phyloP scores from a whole-genome alignment of 2,113 vertebrate genomes.

The Syngnathoides biaculeatus region DNA sequence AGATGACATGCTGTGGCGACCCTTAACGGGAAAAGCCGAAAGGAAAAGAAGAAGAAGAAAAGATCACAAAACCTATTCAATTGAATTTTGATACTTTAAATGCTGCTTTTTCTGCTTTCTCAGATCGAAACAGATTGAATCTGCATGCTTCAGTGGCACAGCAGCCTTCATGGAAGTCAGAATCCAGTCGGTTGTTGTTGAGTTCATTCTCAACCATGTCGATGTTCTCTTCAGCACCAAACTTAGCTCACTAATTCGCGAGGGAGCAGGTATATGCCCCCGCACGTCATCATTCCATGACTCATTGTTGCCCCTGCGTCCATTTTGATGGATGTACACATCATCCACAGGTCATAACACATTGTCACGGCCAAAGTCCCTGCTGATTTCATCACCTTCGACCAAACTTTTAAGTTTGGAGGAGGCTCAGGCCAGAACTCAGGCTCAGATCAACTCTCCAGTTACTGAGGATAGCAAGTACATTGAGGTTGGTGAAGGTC shows the following conservation, averaged over 20 bases:
- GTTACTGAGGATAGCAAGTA: conserved; percentile 93
- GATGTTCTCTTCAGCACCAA: conserved; percentile 96
- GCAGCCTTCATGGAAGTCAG: conserved; percentile 98
- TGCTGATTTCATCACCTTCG: conserved; percentile 92
- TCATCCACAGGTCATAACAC: conserved; percentile 80
- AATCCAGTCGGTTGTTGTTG: conserved; percentile 97
- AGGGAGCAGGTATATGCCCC: conserved; percentile 81
- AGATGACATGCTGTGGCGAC: too few relatives aligned
- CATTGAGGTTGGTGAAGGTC: conserved; percentile 96
- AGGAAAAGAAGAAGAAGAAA: too few relatives aligned
- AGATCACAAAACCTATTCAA: background rate
- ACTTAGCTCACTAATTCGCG: conserved; percentile 88
- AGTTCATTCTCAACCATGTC: conserved; percentile 95
- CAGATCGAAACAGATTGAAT: conserved; percentile 97
- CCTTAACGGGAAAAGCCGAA: too few relatives aligned
- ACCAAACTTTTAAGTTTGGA: conserved; percentile 92
- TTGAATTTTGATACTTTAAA: background rate
- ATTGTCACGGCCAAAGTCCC: conserved; percentile 89
- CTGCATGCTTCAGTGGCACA: conserved; percentile 95
- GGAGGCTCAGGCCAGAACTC: conserved; percentile 93
- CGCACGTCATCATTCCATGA: too few relatives aligned
- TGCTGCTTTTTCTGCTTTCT: background rate
- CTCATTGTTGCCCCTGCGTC: background rate
- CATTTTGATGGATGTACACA: background rate
- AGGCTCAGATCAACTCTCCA: conserved; percentile 92